phyloP scores from a whole-genome alignment of 2,888 invertebrate species.

The Coronaproctus castanopsis region DNA sequence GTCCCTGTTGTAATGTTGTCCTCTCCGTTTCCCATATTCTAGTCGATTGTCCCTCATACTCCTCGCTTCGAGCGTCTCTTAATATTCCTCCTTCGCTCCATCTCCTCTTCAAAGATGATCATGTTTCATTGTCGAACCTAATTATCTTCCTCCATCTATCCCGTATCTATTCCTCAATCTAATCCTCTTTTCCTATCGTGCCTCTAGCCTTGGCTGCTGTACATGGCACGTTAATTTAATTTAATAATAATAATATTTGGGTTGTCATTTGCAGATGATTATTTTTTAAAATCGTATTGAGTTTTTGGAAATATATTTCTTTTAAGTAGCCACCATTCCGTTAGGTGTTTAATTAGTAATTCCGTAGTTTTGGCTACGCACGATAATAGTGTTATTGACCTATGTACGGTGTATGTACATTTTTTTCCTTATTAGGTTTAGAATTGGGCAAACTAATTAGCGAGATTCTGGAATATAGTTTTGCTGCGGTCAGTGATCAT shows the following conservation, averaged over 20 bases:
- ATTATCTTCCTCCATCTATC: no score
- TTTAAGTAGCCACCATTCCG: background rate
- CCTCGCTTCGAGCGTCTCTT: no score
- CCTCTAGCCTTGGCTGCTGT: no score
- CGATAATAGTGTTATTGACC: background rate
- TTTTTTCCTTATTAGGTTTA: background rate
- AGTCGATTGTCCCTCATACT: no score
- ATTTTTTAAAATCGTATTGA: background rate
- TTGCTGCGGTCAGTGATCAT: background rate
- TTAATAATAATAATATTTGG: background rate
- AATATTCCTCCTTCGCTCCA: no score
- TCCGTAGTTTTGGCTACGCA: background rate
- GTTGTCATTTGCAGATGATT: background rate
- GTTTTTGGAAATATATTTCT: background rate
- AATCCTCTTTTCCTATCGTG: no score
- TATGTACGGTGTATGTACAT: background rate
- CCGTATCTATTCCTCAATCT: no score
- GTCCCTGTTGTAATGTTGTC: no score
- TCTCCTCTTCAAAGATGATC: no score
- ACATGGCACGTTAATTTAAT: no score
- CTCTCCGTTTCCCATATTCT: no score
- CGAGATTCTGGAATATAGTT: background rate
- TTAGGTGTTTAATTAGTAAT: background rate
- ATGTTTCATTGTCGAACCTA: no score
- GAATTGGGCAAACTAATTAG: background rate